Percentiles rank a stretch among this genome's conserved stretches.
Evolutionary conservation across 37 sponge, comb jelly and placozoan genomes (phyloP).

Genomic region (Halisarca cf. caerulea): DNA sequence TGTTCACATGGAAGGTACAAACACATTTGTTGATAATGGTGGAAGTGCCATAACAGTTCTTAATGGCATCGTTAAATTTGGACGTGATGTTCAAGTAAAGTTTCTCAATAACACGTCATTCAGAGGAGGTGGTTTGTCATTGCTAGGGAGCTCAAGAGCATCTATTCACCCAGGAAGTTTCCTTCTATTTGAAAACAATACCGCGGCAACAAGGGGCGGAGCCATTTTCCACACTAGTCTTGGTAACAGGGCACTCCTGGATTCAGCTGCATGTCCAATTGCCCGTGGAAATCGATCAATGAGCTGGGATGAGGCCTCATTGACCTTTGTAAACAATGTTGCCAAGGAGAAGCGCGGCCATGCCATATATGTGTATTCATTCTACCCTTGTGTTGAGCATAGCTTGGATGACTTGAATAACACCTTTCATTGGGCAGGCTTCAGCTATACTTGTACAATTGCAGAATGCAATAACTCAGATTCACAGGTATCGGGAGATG

Average conservation of each 20-base stretch:
- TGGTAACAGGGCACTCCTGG: constrained; percentile 3
- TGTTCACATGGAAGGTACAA: not conserved
- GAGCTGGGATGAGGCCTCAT: constrained; percentile 9
- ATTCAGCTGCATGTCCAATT: constrained; percentile 51
- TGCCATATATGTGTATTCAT: constrained; percentile 53
- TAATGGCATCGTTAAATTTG: not conserved
- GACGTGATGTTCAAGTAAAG: too few relatives aligned
- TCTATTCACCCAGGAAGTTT: not conserved
- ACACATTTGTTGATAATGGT: not conserved
- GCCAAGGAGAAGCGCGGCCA: not conserved
- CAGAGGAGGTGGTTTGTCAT: constrained; percentile 24
- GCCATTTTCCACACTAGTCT: constrained; percentile 49
- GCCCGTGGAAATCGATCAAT: constrained; percentile 3
- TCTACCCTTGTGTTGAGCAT: constrained; percentile 42
- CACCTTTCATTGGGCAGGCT: constrained; percentile 31
- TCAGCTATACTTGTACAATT: not conserved
- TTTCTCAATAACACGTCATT: not conserved
- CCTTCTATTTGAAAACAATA: constrained; percentile 47
- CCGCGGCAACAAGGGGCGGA: constrained; percentile 37
- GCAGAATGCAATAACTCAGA: not conserved
- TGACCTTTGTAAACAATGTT: constrained; percentile 37
- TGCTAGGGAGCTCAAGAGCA: constrained; percentile 36
- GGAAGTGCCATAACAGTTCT: not conserved
- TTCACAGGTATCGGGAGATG: constrained; percentile 12
- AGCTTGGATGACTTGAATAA: not conserved